Evolutionary conservation across 2,797 vertebrate genomes (phyloP).

Genomic region (Urosaurus nigricauda): DNA sequence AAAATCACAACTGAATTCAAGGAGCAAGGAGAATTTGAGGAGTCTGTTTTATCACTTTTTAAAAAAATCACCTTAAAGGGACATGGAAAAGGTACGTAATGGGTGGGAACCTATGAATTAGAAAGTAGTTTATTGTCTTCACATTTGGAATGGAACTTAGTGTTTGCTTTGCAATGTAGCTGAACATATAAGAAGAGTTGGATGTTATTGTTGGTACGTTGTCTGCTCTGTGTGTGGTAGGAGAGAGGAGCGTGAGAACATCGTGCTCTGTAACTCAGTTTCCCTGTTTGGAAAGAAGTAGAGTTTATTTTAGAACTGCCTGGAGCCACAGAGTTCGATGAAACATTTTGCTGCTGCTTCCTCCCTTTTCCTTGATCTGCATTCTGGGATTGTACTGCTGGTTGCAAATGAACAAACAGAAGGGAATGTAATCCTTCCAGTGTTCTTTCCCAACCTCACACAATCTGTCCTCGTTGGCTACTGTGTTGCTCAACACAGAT

Average conservation of each 20-base stretch:
- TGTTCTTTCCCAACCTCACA: slow-evolving; percentile 3
- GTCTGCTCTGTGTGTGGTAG: background rate
- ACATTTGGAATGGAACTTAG: background rate
- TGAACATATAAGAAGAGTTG: background rate
- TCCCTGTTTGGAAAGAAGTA: background rate
- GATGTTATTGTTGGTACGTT: slow-evolving; percentile 1
- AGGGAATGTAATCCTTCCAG: background rate
- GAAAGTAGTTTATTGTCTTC: slow-evolving; percentile 5
- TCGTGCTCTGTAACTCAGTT: slow-evolving; percentile 31
- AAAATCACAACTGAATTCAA: no score
- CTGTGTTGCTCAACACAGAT: slow-evolving; percentile 20
- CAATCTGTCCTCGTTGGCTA: slow-evolving; percentile 20
- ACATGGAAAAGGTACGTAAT: background rate
- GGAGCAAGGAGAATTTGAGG: background rate
- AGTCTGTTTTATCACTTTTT: background rate
- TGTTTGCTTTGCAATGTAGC: slow-evolving; percentile 8
- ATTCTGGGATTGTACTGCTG: background rate
- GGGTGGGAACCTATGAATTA: background rate
- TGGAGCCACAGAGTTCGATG: background rate
- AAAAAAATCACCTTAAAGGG: background rate
- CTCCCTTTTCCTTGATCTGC: background rate
- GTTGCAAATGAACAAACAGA: slow-evolving; percentile 8
- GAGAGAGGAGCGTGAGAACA: background rate
- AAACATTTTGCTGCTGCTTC: slow-evolving; percentile 12
- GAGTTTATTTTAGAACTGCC: background rate